phyloP scores from a whole-genome alignment of 2,113 vertebrate species.

The Platycercus adscitus region DNA sequence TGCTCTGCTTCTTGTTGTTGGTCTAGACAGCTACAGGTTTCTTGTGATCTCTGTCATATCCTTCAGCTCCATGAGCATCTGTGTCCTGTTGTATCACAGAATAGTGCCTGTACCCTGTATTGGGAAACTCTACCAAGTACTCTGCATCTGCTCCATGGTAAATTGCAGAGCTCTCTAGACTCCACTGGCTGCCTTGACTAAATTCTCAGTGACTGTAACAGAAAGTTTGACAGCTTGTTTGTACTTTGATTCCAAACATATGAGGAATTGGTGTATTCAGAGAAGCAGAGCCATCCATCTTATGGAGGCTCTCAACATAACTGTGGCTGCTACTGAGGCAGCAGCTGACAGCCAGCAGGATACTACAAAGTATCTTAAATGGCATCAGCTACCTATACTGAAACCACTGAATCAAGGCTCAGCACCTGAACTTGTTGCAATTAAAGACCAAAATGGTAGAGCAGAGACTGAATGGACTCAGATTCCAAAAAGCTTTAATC shows the following conservation, averaged over 20 bases:
- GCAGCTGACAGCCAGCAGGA: background rate
- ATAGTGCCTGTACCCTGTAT: background rate
- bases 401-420: background rate
- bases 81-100: background rate
- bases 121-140: background rate
- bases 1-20: background rate
- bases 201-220: background rate
- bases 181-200: background rate
- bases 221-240: background rate
- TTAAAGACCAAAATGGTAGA: background rate
- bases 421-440: background rate
- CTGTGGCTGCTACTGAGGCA: background rate
- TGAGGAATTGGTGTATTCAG: background rate
- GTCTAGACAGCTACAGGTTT: background rate
- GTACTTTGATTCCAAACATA: background rate
- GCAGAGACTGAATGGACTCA: background rate
- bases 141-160: background rate
- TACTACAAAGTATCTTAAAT: background rate
- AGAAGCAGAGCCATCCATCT: background rate
- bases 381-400: background rate
- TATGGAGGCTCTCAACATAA: background rate
- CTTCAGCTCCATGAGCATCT: rapidly evolving
- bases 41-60: background rate
- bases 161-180: background rate
- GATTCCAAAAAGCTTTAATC: background rate